Evolutionary conservation across 2,888 invertebrate species (phyloP).

Genomic region (Campoplex nolae): DNA sequence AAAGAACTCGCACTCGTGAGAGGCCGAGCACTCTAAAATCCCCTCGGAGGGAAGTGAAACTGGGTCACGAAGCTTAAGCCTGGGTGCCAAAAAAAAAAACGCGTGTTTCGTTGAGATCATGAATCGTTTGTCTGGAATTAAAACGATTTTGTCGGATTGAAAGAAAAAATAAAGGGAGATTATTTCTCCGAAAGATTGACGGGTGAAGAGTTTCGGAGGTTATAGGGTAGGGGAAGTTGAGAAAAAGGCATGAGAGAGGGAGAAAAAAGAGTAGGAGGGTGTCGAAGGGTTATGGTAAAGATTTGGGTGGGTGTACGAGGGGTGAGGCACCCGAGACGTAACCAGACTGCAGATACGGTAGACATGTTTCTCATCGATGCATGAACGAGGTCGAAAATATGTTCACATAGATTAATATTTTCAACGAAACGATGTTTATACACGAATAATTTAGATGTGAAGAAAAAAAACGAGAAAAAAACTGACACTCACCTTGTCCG

Average conservation of each 20-base stretch:
- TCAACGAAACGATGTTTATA: background rate
- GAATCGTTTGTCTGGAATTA: conserved; percentile 42
- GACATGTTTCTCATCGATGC: conserved; percentile 70
- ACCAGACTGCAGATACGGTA: conserved; percentile 72
- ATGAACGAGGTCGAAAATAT: conserved; percentile 1
- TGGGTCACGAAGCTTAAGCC: conserved; percentile 57
- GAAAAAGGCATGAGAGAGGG: background rate
- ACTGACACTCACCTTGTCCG: conserved; percentile 90
- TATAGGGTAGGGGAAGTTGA: background rate
- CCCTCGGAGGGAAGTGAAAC: conserved; percentile 44
- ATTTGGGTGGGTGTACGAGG: conserved; percentile 60
- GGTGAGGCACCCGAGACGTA: conserved; percentile 66
- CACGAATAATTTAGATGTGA: conserved; percentile 1
- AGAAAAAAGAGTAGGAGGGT: background rate
- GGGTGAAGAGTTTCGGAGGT: conserved; percentile 3
- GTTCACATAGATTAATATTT: background rate
- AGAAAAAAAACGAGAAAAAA: conserved; percentile 54
- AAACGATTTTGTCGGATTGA: conserved; percentile 9
- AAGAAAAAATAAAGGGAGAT: background rate
- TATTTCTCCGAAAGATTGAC: conserved; percentile 25
- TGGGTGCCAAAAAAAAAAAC: conserved; percentile 25
- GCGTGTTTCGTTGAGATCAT: conserved; percentile 21
- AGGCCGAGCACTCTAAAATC: conserved; percentile 46
- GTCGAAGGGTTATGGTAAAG: conserved; percentile 48
- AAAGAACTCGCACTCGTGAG: conserved; percentile 38